Evolutionary conservation across 1,140 invertebrate species (phyloP).

Genomic region (Drosophila gunungcola): DNA sequence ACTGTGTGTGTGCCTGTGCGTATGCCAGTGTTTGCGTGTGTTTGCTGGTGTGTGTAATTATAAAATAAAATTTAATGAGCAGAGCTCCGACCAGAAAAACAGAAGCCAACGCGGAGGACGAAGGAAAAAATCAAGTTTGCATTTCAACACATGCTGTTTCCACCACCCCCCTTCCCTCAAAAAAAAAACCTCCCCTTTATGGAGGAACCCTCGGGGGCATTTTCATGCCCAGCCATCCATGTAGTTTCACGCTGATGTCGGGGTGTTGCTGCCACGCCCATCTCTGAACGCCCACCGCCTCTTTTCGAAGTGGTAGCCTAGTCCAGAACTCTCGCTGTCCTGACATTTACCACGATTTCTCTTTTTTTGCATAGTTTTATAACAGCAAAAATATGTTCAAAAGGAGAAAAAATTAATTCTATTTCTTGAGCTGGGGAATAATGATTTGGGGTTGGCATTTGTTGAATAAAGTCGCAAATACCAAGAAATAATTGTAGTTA

Average conservation of each 20-base stretch:
- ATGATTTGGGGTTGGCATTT: slow-evolving; percentile 20
- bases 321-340: slow-evolving; percentile 52
- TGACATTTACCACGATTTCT: slow-evolving; percentile 62
- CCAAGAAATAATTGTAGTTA: neutral
- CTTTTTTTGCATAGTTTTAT: slow-evolving; percentile 27
- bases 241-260: slow-evolving; percentile 77
- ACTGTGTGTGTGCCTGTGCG: slow-evolving; percentile 13
- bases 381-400: slow-evolving; percentile 15
- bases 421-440: slow-evolving; percentile 8
- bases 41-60: slow-evolving; percentile 79
- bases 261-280: slow-evolving; percentile 71
- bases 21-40: slow-evolving; percentile 42
- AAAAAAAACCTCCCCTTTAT: neutral
- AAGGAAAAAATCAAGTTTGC: slow-evolving; percentile 68
- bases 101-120: slow-evolving; percentile 23
- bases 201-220: slow-evolving; percentile 42
- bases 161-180: neutral
- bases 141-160: slow-evolving; percentile 76
- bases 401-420: slow-evolving; percentile 15
- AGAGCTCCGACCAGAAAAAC: slow-evolving; percentile 62
- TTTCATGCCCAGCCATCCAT: slow-evolving; percentile 79
- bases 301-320: slow-evolving; percentile 15
- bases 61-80: slow-evolving; percentile 84
- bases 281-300: slow-evolving; percentile 6
- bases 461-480: neutral